Evolutionary conservation across 2,888 invertebrate species (phyloP).

Genomic region (Ectemnius continuus): DNA sequence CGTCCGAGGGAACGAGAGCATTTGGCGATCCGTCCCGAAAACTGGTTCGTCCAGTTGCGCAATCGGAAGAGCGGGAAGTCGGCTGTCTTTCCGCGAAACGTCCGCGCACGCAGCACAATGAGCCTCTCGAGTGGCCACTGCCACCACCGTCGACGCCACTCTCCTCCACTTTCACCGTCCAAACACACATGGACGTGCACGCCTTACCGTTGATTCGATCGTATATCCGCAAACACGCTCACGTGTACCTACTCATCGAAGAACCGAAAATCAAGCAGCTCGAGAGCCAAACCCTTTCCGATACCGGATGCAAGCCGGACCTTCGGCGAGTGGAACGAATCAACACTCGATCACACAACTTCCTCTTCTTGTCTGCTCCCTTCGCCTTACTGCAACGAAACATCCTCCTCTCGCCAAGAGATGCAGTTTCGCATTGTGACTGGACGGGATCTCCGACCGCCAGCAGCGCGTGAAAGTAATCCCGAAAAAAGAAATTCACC

Average conservation of each 20-base stretch:
- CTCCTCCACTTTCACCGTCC: conserved; percentile 69
- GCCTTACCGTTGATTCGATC: conserved; percentile 19
- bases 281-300: not conserved
- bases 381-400: not conserved
- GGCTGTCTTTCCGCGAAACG: conserved; percentile 67
- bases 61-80: conserved; percentile 69
- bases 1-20: conserved; percentile 14
- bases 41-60: conserved; percentile 65
- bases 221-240: not conserved
- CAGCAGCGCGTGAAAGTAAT: conserved; percentile 37
- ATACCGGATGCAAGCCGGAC: not conserved
- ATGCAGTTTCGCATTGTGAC: conserved; percentile 10
- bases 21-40: conserved; percentile 61
- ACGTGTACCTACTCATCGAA: not conserved
- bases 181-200: conserved; percentile 25
- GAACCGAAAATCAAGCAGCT: not conserved
- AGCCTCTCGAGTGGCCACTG: conserved; percentile 43
- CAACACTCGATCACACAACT: not conserved
- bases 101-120: conserved; percentile 65
- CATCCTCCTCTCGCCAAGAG: conserved; percentile 12
- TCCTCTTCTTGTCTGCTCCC: not conserved
- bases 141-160: conserved; percentile 6
- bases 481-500: conserved; percentile 22
- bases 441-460: conserved; percentile 13
- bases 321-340: not conserved